Base-by-base conservation (phyloP, 2,113 vertebrate species). In the Sander lucioperca region DNA sequence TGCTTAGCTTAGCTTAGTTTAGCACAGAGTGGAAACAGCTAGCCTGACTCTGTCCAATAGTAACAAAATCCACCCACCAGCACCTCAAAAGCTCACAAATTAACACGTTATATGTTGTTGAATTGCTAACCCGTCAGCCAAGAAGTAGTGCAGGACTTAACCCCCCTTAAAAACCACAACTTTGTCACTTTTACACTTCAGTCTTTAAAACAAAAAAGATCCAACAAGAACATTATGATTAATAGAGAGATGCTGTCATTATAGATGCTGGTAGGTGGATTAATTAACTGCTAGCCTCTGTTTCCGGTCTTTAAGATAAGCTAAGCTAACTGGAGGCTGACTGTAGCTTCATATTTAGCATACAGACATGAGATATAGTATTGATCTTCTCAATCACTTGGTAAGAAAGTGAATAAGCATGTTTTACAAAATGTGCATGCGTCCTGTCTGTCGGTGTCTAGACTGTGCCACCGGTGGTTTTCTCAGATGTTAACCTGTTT, bases 401-500 rank as follows among this genome's bases (percentile, higher is more conserved):
- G n/a, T 11, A 7, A 58, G 12, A 47, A 36, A 33, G 3, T 57
- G n/a, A 43, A 12, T 33, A 33, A 33, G 33, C 12, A 0, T 10
- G 6, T 36, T 50, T 27, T 21, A 6, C 2, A 13, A 63, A n/a
- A 63, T 51, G 64, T 84, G 77, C 88, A 77, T 88, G 82, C 84
- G 84, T 91, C 63, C 79, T 83, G 77, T 85, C 70, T 77, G 85
- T 91, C 90, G 85, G 61, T 50, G 81, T 86, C 87, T 79, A 92
- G 87, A 90, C 86, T 68, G 19, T 43, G 43, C 67, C 71, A 36
- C 88, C 3, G 19, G 36, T 74, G 89, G 81, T 93, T 93, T 91
- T 87, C 85, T 89, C 89, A 93, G 88, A 90, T 88, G 91, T 88
- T 74, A 77, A 58, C 33, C 79, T 77, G 83, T 74, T 90, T 90